Base-by-base conservation (phyloP, 2,797 vertebrate species). In the Taeniopygia guttata region DNA sequence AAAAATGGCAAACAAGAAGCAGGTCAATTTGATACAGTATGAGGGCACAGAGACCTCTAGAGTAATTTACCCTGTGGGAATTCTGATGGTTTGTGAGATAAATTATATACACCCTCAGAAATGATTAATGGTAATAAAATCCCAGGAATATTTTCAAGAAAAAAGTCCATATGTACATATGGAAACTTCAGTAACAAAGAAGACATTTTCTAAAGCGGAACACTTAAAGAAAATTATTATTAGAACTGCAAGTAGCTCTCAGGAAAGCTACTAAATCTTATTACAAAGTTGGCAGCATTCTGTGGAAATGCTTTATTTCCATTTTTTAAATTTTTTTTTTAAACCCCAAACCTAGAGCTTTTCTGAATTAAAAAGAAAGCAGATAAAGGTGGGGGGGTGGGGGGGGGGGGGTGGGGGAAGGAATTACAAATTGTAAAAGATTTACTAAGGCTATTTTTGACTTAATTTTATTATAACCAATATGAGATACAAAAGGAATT, bases 1-100 rank as follows among this genome's bases (percentile, higher is more conserved):
- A 99, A 99, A 98, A 99, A 99, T 99, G 99, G 99, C 99, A 99
- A 99, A 99, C 99, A 99, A 99, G 99, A 98, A 98, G 98, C 98
- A 98, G 99, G 99, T 99, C 99, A 99, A 99, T 98, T 98, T 99
- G 98, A 99, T 99, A 99, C 99, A 98, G 98, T 97, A 98, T 97
- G 95, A 98, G 99, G 99, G 98, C 99, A 99, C 98, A 96, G 98
- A 97, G 98, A 99, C 98, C 99, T 99, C 99, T 98, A 98, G 99
- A 99, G 99, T 99, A 99, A 99, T 99, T 99, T 99, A 98, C 98
- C 99, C 99, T 98, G 97, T 78, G 99, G 99, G 99, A 99, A 98
- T 99, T 97, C 98, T 98, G 98, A 98, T 98, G 98, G 98, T 98
- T 98, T 98, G 98, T 98, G 98, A 99, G 99, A 99, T 99, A 98